Evolutionary conservation across 2,888 invertebrate genomes (phyloP), one percentile per base, ranked within the genome.

Genomic region (Chromoteleia sp.): DNA sequence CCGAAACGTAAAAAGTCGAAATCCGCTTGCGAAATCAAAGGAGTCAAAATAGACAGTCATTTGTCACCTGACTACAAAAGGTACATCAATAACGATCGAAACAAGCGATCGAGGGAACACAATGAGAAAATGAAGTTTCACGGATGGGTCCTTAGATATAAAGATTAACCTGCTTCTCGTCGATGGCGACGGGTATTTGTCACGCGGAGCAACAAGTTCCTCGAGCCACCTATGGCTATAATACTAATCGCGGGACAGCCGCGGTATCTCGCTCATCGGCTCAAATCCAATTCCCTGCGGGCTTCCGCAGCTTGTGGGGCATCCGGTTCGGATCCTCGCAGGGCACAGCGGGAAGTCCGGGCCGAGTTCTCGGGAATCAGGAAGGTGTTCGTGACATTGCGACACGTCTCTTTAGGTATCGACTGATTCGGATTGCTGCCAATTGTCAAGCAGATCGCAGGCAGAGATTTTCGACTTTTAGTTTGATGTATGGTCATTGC

Each of bases 71-170:
- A 6, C 2, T 29, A 61, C 68, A 56, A 77, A 63, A 41, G 48
- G 15, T 17, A 48, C 63, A 70, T 70, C 77, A 77, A 77, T 70
- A 77, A 70, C 36, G 77, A 77, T 63, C 17, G 58, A 52, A 58
- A 43, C 25, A 21, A 73, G 56, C 67, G 65, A 79, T 67, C 14
- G 71, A 45, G 50, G 70, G 68, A 70, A 85, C 82, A 90, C 90
- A 90, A 90, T 89, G 86, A 89, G 88, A 89, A 87, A 89, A 90
- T 90, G 85, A 81, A 74, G 83, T 84, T 67, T 67, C 54, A 61
- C 79, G 87, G 88, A 89, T 88, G 86, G 87, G 84, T 84, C 85
- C 67, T 75, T 61, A 88, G 89, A 90, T 90, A 88, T 87, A 85
- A 84, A 88, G 90, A 90, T 90, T 88, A 90, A 88, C 83, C 78